Percentiles rank a stretch among this genome's conserved stretches.
phyloP scores from a whole-genome alignment of 1,140 invertebrate species.

The Dreissena rostriformis region DNA sequence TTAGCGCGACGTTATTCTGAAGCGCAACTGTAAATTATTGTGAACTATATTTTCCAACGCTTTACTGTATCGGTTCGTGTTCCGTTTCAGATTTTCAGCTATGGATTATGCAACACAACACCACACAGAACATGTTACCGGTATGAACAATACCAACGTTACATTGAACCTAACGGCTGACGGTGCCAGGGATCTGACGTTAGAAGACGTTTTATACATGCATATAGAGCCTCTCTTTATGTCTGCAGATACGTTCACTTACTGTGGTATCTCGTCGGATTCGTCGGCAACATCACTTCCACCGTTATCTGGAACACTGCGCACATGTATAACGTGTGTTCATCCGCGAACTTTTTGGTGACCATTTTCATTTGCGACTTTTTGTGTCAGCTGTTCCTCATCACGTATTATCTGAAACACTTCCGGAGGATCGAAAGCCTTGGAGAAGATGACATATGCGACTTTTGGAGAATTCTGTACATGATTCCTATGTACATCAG shows the following conservation, averaged over 20 bases:
- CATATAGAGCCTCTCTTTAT: slow-evolving; percentile 21
- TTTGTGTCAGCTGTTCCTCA: slow-evolving; percentile 58
- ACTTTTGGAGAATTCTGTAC: slow-evolving; percentile 65
- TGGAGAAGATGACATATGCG: slow-evolving; percentile 59
- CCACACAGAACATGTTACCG: too few species aligned
- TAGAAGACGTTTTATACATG: slow-evolving; percentile 29
- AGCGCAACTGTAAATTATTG: too few species aligned
- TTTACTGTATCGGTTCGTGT: too few species aligned
- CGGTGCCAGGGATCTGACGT: neutral
- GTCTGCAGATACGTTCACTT: slow-evolving; percentile 28
- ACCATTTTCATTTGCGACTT: slow-evolving; percentile 62
- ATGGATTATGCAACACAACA: too few species aligned
- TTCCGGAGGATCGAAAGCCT: slow-evolving; percentile 59
- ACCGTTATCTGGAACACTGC: slow-evolving; percentile 70
- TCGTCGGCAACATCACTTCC: slow-evolving; percentile 75
- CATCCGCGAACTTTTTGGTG: slow-evolving; percentile 63
- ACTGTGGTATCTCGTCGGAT: slow-evolving; percentile 73
- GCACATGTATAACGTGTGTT: slow-evolving; percentile 70
- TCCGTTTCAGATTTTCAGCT: too few species aligned
- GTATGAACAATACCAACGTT: too few species aligned
- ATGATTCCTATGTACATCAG: slow-evolving; percentile 70
- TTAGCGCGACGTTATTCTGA: too few species aligned
- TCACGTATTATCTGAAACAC: slow-evolving; percentile 63
- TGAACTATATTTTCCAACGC: too few species aligned
- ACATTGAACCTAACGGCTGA: too few species aligned